Evolutionary conservation across 37 sponge, comb jelly and placozoan species (phyloP), one percentile per base, ranked within the genome.

Genomic region (Tethya wilhelma): DNA sequence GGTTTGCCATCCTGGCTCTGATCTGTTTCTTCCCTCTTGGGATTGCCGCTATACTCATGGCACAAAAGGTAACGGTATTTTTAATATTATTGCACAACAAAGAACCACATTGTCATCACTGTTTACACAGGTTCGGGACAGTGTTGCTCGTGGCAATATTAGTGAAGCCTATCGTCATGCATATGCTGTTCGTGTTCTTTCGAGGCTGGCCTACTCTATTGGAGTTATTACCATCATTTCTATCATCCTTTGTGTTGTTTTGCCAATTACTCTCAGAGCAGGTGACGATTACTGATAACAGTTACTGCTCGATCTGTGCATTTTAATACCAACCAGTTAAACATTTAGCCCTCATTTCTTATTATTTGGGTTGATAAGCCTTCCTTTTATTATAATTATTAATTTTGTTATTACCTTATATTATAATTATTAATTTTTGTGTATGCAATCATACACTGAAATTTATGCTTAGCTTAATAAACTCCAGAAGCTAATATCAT

Each of bases 21-120:
- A 56, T 80, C 58, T 80, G 44, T 62, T 80, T 46, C 71, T 80
- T 80, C 59, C 81, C 81, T 56, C 71, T 80, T 25, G 81, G 81
- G 31, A 28, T 80, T 38, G 5, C 69, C 2, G 81, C 81, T 14
- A 26, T 80, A 12, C 1, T 5, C n/a, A n/a, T 56, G 11, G 56
- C 81, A 8, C 1, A 28, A 4, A 80, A 55, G 71, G 81, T 80
- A 30, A 11, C 9, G 8, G 11, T 20, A 30, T 11, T n/a, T 67
- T 31, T 31, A 6, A 37, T 11, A 67, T 57, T 64, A 28, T 28
- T 57, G n/a, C 36, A 19, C 14, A 19, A 19, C 9, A 49, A 49
- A 14, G 9, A 30, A 11, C 9, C 64, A 23, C 32, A 23, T 63
- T n/a, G 32, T 31, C 7, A 9, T 36, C 11, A 67, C 32, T 38